Percentiles rank a stretch among this genome's conserved stretches.
Conservation (phyloP, 2,888 invertebrate genomes). For the Pyrrhosoma nymphula region DNA sequence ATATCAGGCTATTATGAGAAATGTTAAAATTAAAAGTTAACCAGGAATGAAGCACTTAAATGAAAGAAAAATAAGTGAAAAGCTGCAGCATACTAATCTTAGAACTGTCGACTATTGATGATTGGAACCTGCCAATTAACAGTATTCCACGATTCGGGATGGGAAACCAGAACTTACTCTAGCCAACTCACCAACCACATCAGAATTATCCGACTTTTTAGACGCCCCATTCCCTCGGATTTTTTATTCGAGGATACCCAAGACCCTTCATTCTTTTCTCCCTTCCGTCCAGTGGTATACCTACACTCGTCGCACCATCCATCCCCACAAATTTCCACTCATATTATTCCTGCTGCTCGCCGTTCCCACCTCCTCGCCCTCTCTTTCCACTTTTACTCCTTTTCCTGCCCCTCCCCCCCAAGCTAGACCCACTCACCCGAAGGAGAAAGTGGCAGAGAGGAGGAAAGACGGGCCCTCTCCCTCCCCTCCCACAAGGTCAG, state of each 20-base stretch:
- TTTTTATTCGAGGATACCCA: background rate
- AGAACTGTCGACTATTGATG: too few species aligned
- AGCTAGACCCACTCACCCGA: background rate
- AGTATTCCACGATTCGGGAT: too few species aligned
- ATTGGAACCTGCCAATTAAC: too few species aligned
- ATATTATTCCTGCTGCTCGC: background rate
- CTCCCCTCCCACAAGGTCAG: background rate
- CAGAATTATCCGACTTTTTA: background rate
- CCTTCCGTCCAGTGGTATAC: background rate
- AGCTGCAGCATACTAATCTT: too few species aligned
- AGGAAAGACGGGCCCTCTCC: background rate
- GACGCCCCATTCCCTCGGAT: background rate
- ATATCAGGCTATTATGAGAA: too few species aligned
- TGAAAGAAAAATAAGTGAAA: too few species aligned
- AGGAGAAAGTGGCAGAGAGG: slow-evolving; percentile 11
- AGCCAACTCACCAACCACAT: too few species aligned
- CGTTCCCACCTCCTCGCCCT: background rate
- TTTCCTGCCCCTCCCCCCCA: background rate
- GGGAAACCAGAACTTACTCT: too few species aligned
- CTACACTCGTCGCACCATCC: background rate
- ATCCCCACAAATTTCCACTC: background rate
- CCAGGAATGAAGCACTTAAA: too few species aligned
- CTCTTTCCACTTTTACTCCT: background rate
- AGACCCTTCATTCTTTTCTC: background rate
- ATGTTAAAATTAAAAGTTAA: too few species aligned